Evolutionary conservation across 2,797 vertebrate species (phyloP), one percentile per base, ranked within the genome.

Genomic region (Centropyge bicolor): DNA sequence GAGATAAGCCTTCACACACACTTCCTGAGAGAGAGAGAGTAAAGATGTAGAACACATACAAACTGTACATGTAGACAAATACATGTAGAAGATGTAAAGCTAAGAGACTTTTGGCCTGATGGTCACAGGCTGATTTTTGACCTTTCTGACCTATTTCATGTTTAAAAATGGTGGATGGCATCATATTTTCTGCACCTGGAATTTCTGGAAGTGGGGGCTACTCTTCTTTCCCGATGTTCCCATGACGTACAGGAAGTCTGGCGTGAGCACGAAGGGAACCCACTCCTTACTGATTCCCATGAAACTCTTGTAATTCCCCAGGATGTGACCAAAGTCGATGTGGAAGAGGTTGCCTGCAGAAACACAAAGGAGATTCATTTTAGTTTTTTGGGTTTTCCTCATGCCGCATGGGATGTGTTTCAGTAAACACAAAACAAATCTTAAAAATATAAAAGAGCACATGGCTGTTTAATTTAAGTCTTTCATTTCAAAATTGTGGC

Each of bases 241-340:
- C 98, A 99, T 99, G 80, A 99, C 97, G 67, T 97, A 98, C 59
- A 99, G 96, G 93, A 99, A 99, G 94, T 99, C 98, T 0, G 98
- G 98, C 7, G 98, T 99, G 74, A 99, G 94, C 72, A 99, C 98
- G 80, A 99, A 99, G 40, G 98, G 98, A 81, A 99, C 98, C 93
- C 98, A 96, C 88, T 99, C 98, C 90, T 99, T 99, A 91, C 96
- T 99, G 93, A 99, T 97, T 80, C 98, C 98, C 93, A 99, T 95
- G 89, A 99, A 99, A 82, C 98, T 99, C 95, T 99, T 99, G 56
- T 99, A 99, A 87, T 99, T 99, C 69, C 98, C 98, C 93, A 99
- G 97, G 94, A 99, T 99, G 93, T 99, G 98, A 48, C 98, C 98
- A 63, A 99, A 99, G 91, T 99, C 98, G 19, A 99, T 99, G 90